Evolutionary conservation across 1,140 invertebrate genomes (phyloP).

Genomic region (Scaptomyza montana): DNA sequence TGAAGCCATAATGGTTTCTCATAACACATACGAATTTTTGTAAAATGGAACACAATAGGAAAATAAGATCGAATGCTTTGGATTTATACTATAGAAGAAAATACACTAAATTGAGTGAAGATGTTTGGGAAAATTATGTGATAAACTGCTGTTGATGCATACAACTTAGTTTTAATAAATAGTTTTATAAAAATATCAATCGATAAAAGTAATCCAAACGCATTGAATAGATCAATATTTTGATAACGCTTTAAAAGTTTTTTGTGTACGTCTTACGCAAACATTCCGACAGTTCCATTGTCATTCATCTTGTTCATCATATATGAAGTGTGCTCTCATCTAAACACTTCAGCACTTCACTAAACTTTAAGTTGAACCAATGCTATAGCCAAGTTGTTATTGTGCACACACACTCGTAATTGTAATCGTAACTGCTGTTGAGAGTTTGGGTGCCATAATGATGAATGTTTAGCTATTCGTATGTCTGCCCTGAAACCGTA

Average conservation of each 20-base stretch:
- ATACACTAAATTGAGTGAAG: too few relatives aligned
- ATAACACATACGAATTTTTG: neutral
- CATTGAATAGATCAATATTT: too few relatives aligned
- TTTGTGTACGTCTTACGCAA: too few relatives aligned
- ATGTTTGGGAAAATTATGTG: too few relatives aligned
- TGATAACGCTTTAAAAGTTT: too few relatives aligned
- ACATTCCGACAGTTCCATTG: too few relatives aligned
- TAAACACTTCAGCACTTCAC: neutral
- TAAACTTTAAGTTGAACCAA: conserved; percentile 21
- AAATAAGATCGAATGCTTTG: neutral
- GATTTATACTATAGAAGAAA: too few relatives aligned
- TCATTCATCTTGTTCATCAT: neutral
- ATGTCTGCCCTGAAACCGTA: conserved; percentile 51
- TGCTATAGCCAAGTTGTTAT: conserved; percentile 15
- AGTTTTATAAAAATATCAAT: too few relatives aligned
- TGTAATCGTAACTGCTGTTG: conserved; percentile 48
- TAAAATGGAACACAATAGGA: conserved; percentile 22
- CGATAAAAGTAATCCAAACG: too few relatives aligned
- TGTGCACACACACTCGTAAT: conserved; percentile 9
- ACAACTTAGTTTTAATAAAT: too few relatives aligned
- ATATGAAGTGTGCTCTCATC: conserved; percentile 20
- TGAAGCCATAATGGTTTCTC: conserved; percentile 32
- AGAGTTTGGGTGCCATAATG: conserved; percentile 58
- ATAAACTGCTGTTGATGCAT: too few relatives aligned
- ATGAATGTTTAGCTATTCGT: conserved; percentile 74